Percentiles rank a stretch among this genome's conserved stretches.
phyloP scores from a whole-genome alignment of 2,888 invertebrate genomes.

The Hydraecia micacea region DNA sequence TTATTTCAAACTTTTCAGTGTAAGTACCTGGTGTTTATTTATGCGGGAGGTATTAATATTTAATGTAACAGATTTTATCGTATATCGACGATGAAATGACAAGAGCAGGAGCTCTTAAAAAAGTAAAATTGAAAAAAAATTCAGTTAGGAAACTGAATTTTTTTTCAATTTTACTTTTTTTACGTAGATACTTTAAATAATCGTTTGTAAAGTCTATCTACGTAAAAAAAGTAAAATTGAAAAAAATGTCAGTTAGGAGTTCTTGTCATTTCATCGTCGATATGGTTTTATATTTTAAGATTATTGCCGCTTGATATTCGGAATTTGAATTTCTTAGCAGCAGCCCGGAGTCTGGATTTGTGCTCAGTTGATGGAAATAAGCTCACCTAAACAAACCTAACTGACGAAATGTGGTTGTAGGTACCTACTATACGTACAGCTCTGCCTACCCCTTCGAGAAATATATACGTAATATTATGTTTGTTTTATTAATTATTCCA shows the following conservation, averaged over 20 bases:
- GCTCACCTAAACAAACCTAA: neutral
- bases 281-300: conserved; percentile 21
- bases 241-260: too few relatives aligned
- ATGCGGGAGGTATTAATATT: conserved; percentile 5
- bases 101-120: too few relatives aligned
- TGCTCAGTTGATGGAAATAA: neutral
- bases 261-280: too few relatives aligned
- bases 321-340: neutral
- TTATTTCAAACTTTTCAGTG: neutral
- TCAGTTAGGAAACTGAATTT: too few relatives aligned
- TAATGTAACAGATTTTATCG: conserved; percentile 5
- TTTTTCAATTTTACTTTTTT: too few relatives aligned
- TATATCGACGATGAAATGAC: too few relatives aligned
- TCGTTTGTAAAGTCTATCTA: too few relatives aligned
- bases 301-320: neutral
- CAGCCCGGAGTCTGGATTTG: neutral
- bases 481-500: neutral
- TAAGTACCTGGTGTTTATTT: neutral
- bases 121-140: too few relatives aligned
- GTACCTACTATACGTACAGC: neutral
- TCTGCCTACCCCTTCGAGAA: neutral
- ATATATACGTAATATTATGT: neutral
- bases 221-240: too few relatives aligned
- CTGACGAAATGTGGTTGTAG: neutral
- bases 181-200: too few relatives aligned